phyloP scores from a whole-genome alignment of 2,888 invertebrate species.

The Xanthorhoe designata region DNA sequence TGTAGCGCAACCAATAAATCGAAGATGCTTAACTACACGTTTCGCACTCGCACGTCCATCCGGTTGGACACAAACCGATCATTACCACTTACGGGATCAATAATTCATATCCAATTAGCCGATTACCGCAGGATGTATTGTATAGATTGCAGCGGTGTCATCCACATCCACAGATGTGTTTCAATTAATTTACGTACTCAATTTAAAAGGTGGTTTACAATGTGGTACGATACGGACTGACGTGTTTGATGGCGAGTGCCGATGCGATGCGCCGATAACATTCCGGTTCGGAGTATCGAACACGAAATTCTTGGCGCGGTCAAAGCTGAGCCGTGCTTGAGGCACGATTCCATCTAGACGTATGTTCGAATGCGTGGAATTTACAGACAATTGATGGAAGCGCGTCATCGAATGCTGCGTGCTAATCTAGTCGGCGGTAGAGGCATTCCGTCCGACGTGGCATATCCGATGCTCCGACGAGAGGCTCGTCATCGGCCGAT shows the following conservation, averaged over 20 bases:
- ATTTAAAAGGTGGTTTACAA: constrained; percentile 76
- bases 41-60: constrained; percentile 52
- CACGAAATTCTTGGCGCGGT: constrained; percentile 79
- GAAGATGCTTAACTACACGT: constrained; percentile 50
- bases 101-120: constrained; percentile 77
- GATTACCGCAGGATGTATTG: constrained; percentile 67
- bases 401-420: constrained; percentile 73
- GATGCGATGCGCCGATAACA: constrained; percentile 81
- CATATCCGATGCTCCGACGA: constrained; percentile 67
- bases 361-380: constrained; percentile 77
- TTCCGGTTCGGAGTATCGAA: constrained; percentile 77
- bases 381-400: constrained; percentile 74
- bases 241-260: constrained; percentile 70
- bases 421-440: constrained; percentile 61
- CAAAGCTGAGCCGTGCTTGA: constrained; percentile 67
- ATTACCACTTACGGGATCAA: constrained; percentile 67
- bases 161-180: constrained; percentile 57
- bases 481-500: constrained; percentile 74
- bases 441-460: constrained; percentile 63
- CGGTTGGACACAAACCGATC: constrained; percentile 59
- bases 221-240: constrained; percentile 68
- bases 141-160: constrained; percentile 51
- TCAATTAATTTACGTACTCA: constrained; percentile 66
- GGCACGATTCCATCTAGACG: constrained; percentile 63
- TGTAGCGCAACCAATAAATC: constrained; percentile 48